Conservation (phyloP, 2,797 vertebrate species). For the Allobates femoralis region DNA sequence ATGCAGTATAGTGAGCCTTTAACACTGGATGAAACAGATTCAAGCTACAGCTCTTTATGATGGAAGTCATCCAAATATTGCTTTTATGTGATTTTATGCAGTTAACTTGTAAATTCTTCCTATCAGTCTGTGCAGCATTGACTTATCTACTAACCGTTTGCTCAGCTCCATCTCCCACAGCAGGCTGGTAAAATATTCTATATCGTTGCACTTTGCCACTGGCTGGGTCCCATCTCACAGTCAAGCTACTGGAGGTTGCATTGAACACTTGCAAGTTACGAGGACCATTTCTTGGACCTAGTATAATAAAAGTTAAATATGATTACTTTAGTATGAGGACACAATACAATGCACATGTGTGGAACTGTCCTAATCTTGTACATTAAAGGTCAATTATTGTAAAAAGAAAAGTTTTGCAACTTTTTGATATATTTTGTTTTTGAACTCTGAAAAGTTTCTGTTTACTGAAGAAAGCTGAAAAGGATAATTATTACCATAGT, state of each 20-base stretch:
- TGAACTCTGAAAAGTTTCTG: not conserved
- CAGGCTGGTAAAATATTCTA: slow-evolving; percentile 81
- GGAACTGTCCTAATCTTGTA: not conserved
- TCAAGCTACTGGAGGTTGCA: slow-evolving; percentile 85
- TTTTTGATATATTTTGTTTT: not conserved
- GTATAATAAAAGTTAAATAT: slow-evolving; percentile 1
- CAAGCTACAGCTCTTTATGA: too few relatives aligned
- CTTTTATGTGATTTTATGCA: not conserved
- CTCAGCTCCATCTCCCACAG: slow-evolving; percentile 78
- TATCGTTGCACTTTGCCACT: slow-evolving; percentile 89
- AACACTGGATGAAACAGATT: too few relatives aligned
- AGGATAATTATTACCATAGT: not conserved
- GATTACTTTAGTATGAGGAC: not conserved
- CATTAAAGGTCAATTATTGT: not conserved
- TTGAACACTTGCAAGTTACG: slow-evolving; percentile 91
- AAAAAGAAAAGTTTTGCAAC: not conserved
- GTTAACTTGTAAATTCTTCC: not conserved
- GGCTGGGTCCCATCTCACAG: slow-evolving; percentile 90
- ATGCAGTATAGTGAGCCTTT: too few relatives aligned
- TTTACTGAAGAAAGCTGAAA: not conserved
- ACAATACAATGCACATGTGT: not conserved
- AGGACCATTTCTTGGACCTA: slow-evolving; percentile 84
- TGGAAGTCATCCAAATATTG: not conserved
- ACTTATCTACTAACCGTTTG: slow-evolving; percentile 75
- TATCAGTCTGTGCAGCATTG: not conserved